Evolutionary conservation across 2,113 vertebrate species (phyloP).

Genomic region (Hucho hucho): DNA sequence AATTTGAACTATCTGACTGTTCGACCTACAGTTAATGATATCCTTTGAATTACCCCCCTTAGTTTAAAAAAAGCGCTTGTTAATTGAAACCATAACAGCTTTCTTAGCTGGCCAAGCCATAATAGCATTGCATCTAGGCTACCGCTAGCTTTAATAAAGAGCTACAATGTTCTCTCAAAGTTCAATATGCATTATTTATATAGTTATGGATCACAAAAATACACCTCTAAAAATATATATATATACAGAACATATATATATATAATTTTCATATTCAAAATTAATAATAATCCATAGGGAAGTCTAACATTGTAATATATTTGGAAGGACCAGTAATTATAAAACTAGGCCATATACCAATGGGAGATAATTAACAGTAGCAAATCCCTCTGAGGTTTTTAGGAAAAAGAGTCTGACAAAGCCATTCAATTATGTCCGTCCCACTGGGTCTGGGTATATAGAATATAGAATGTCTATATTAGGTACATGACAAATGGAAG

Average conservation of each 20-base stretch:
- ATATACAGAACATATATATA: neutral
- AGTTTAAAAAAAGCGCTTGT: conserved; percentile 62
- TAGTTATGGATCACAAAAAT: neutral
- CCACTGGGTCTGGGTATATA: conserved; percentile 67
- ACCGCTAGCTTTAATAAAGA: neutral
- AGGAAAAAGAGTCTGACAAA: conserved; percentile 72
- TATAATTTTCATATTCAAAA: conserved; percentile 39
- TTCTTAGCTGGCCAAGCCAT: conserved; percentile 35
- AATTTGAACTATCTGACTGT: conserved; percentile 43
- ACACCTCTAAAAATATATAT: neutral
- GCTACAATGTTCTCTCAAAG: neutral
- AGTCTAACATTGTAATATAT: conserved; percentile 68
- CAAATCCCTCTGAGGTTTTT: conserved; percentile 72
- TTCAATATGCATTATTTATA: neutral
- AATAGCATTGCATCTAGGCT: conserved; percentile 31
- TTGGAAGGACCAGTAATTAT: conserved; percentile 83
- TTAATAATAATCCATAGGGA: conserved; percentile 57
- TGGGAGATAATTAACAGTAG: conserved; percentile 81
- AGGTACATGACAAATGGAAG: conserved; percentile 69
- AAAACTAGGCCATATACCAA: conserved; percentile 83
- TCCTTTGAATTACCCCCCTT: conserved; percentile 63
- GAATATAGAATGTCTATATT: conserved; percentile 79
- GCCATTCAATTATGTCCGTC: conserved; percentile 80
- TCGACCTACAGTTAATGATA: conserved; percentile 64
- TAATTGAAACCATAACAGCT: conserved; percentile 60